Evolutionary conservation across 1,140 invertebrate genomes (phyloP), one percentile per base, ranked within the genome.

Genomic region (Ceratina japonica): DNA sequence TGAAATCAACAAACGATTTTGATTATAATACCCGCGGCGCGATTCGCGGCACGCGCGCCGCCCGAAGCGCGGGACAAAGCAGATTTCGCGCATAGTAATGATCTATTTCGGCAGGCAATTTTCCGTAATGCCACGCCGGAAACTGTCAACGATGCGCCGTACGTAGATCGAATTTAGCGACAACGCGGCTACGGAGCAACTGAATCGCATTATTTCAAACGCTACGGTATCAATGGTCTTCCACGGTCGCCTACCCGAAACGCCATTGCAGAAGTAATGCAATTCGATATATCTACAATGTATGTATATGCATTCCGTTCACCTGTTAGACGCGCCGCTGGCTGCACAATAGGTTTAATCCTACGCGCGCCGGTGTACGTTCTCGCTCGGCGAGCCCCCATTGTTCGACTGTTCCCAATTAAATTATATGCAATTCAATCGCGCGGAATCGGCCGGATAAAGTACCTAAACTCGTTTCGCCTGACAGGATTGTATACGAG

Each of bases 371-470:
- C 15, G 2, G 37, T 31, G 27, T 16, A 31, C 18, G 64, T 31
- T 61, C 24, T 16, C 18, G 2, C 22, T 20, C 8, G n/a, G 27
- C 27, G 15, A 51, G 7, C 24, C 4, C 8, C 27, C 3, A 78
- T 72, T 78, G 49, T 73, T 37, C 49, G 12, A 52, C 51, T 31
- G 27, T 64, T 58, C 37, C 51, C 81, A 73, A 84, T 84, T 49
- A 84, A 85, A 81, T 84, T 85, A 85, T 84, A 77, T 81, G 52
- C 56, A 49, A 65, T 70, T 61, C 69, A 69, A 84, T 70, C 49
- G 64, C 5, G 24, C 24, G 52, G 20, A 58, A 72, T 54, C 54
- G 24, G 76, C 58, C 80, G 80, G 54, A 58, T 65, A 74, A 85
- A 84, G 74, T 77, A 70, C 22, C 59, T 51, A 22, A 44, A 66